phyloP scores from a whole-genome alignment of 92 coral and sea anemone species.

The Epizoanthus fatuus region DNA sequence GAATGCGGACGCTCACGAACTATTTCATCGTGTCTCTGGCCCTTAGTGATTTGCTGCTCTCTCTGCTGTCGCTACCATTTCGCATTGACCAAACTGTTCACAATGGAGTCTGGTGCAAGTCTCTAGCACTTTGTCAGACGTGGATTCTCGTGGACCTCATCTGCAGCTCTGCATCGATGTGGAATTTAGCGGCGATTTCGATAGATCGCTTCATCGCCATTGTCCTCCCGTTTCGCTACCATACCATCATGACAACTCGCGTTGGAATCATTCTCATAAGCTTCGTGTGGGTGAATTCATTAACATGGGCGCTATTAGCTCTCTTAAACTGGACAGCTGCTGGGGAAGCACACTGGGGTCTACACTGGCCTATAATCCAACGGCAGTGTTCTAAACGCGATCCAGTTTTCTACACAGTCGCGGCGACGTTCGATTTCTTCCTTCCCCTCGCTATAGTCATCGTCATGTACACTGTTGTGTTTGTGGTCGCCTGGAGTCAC shows the following conservation, averaged over 20 bases:
- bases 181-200: conserved; percentile 91
- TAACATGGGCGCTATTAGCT: conserved; percentile 58
- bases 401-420: conserved; percentile 78
- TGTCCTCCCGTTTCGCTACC: conserved; percentile 91
- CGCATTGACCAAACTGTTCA: conserved; percentile 83
- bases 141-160: conserved; percentile 85
- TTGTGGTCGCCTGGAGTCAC: conserved; percentile 89
- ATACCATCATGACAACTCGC: conserved; percentile 77
- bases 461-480: conserved; percentile 84
- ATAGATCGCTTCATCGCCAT: conserved; percentile 93
- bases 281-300: conserved; percentile 77
- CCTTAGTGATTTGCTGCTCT: conserved; percentile 83
- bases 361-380: conserved; percentile 14
- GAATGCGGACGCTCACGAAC: conserved; percentile 92
- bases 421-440: conserved; percentile 70
- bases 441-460: conserved; percentile 81
- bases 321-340: conserved; percentile 83
- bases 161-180: conserved; percentile 91
- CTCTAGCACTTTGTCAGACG: conserved; percentile 56
- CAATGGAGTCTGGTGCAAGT: conserved; percentile 82
- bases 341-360: conserved; percentile 30
- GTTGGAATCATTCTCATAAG: conserved; percentile 69
- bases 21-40: conserved; percentile 94
- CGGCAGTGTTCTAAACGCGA: conserved; percentile 69
- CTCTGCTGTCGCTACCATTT: conserved; percentile 79